Conservation (phyloP, 1,140 invertebrate genomes). For the Drosophila nigromelanica region DNA sequence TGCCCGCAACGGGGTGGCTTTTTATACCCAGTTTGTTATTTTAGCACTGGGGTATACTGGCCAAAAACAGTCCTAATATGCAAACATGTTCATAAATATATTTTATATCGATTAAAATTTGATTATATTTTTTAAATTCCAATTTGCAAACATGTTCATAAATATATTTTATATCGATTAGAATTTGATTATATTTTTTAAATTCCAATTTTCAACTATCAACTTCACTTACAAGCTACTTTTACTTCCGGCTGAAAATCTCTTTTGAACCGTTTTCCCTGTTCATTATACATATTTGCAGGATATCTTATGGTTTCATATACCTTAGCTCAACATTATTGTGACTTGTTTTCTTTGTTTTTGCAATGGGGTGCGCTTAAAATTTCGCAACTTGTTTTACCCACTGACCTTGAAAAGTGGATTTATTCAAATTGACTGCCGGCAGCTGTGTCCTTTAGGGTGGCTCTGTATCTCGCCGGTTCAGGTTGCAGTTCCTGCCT, state of each 20-base stretch:
- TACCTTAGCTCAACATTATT: neutral
- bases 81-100: neutral
- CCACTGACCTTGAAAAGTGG: slow-evolving; percentile 82
- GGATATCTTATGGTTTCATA: slow-evolving; percentile 6
- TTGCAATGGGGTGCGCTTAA: slow-evolving; percentile 44
- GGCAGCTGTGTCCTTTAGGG: slow-evolving; percentile 65
- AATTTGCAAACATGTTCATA: neutral
- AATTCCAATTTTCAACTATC: too few species aligned
- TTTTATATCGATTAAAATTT: neutral
- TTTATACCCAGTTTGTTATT: slow-evolving; percentile 17
- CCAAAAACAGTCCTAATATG: neutral
- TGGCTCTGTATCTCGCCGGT: slow-evolving; percentile 32
- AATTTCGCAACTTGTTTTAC: slow-evolving; percentile 79
- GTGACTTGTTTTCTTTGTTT: slow-evolving; percentile 19
- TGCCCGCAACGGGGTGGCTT: slow-evolving; percentile 50
- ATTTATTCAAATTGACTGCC: slow-evolving; percentile 68
- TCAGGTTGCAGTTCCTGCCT: slow-evolving; percentile 54
- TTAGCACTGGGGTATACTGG: neutral
- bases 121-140: too few species aligned
- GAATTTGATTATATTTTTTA: too few species aligned
- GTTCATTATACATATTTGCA: neutral
- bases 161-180: neutral
- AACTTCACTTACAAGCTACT: too few species aligned
- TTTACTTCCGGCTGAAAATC: too few species aligned
- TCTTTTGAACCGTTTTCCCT: too few species aligned